These are phyloP conservation scores for Syngnathus typhle DNA, from an alignment of 2,113 vertebrate genomes.

Conservation along the genomic window DNA sequence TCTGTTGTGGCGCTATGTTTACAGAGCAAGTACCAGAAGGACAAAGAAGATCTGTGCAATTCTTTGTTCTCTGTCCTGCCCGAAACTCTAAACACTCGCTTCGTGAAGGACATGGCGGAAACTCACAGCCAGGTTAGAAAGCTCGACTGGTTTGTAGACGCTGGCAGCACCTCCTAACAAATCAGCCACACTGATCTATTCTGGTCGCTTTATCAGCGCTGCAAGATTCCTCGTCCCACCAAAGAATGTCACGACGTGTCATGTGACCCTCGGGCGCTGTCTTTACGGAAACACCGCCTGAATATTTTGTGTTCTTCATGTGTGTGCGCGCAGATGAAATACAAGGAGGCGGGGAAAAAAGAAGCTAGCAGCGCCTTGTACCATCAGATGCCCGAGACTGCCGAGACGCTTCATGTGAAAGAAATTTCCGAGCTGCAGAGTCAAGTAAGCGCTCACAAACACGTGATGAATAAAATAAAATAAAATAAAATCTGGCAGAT, in stretches of 20 bases:
- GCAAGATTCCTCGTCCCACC: conserved; percentile 50
- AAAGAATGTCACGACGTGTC: neutral
- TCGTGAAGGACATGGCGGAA: conserved; percentile 53
- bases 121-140: conserved; percentile 49
- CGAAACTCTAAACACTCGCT: conserved; percentile 59
- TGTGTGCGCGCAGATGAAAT: conserved; percentile 63
- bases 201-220: conserved; percentile 63
- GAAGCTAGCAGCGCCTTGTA: conserved; percentile 74
- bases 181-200: conserved; percentile 29
- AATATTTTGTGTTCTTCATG: too few species aligned
- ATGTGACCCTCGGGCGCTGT: neutral
- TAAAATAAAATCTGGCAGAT: conserved; percentile 28
- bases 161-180: conserved; percentile 7
- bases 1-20: neutral
- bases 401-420: conserved; percentile 79
- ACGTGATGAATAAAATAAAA: neutral
- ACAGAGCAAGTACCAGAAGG: conserved; percentile 47
- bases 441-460: conserved; percentile 32
- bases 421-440: conserved; percentile 82
- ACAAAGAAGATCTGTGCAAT: conserved; percentile 42
- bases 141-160: too few species aligned
- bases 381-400: conserved; percentile 80
- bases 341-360: conserved; percentile 77
- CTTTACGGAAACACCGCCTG: too few species aligned
- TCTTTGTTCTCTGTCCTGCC: conserved; percentile 50